Evolutionary conservation across 2,797 vertebrate species (phyloP).

Genomic region (Ptychobarbus kaznakovi): DNA sequence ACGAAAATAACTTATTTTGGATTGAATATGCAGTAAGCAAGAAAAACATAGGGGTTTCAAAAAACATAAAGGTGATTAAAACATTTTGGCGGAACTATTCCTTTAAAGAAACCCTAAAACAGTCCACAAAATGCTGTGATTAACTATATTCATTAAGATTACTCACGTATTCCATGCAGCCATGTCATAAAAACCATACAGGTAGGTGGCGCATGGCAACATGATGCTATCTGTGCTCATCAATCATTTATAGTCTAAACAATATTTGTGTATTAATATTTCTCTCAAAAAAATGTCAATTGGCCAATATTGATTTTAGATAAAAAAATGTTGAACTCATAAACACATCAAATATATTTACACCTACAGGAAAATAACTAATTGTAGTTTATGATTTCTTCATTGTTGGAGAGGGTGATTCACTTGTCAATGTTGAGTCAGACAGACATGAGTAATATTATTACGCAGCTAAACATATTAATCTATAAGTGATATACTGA

Average conservation of each 20-base stretch:
- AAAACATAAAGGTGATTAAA: too few relatives aligned
- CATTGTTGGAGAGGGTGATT: background rate
- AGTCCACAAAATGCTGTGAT: too few relatives aligned
- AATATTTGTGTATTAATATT: background rate
- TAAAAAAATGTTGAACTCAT: background rate
- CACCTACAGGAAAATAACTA: background rate
- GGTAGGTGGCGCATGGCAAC: too few relatives aligned
- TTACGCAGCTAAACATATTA: background rate
- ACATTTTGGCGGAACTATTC: too few relatives aligned
- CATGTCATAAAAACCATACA: too few relatives aligned
- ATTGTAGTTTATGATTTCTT: background rate
- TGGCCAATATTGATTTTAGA: background rate
- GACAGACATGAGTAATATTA: background rate
- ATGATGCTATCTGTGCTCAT: background rate
- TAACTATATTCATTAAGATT: too few relatives aligned
- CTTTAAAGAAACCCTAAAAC: background rate
- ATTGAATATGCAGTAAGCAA: too few relatives aligned
- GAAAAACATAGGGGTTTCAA: too few relatives aligned
- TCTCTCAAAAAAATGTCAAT: background rate
- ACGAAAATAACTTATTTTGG: too few relatives aligned
- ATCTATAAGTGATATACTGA: background rate
- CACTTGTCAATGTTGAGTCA: conserved; percentile 14
- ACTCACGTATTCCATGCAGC: too few relatives aligned
- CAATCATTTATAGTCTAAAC: background rate
- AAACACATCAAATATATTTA: background rate